Evolutionary conservation across 2,113 vertebrate genomes (phyloP).

Genomic region (Anarhynchus alexandrinus): DNA sequence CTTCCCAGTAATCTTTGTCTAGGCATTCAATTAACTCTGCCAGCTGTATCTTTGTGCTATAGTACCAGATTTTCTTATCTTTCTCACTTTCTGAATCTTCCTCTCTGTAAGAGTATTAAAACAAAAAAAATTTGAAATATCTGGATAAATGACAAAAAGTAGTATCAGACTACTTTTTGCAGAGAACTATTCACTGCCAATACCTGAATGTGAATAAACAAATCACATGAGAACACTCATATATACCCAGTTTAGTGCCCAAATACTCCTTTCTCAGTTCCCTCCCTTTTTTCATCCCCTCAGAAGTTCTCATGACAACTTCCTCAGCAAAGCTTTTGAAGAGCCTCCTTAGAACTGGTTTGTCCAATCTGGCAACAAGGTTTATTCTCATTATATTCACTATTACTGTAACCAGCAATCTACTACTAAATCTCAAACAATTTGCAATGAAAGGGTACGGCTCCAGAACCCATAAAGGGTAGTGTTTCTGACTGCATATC

Average conservation of each 20-base stretch:
- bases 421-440: neutral
- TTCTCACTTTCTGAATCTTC: constrained; percentile 89
- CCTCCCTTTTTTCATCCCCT: neutral
- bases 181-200: neutral
- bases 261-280: neutral
- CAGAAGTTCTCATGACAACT: neutral
- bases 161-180: neutral
- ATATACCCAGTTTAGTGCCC: neutral
- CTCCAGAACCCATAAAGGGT: neutral
- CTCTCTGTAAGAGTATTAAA: constrained; percentile 75
- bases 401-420: neutral
- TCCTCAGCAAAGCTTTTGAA: neutral
- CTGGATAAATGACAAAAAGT: neutral
- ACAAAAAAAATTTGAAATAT: neutral
- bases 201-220: neutral
- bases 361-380: neutral
- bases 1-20: constrained; percentile 94
- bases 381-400: neutral
- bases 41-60: constrained; percentile 91
- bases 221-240: neutral
- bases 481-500: neutral
- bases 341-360: neutral
- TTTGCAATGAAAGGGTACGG: neutral
- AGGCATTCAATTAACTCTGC: constrained; percentile 85
- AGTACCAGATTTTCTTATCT: constrained; percentile 96